These are phyloP conservation scores for Girardinichthys multiradiatus DNA, from an alignment of 2,113 vertebrate species.

Conservation along the genomic window DNA sequence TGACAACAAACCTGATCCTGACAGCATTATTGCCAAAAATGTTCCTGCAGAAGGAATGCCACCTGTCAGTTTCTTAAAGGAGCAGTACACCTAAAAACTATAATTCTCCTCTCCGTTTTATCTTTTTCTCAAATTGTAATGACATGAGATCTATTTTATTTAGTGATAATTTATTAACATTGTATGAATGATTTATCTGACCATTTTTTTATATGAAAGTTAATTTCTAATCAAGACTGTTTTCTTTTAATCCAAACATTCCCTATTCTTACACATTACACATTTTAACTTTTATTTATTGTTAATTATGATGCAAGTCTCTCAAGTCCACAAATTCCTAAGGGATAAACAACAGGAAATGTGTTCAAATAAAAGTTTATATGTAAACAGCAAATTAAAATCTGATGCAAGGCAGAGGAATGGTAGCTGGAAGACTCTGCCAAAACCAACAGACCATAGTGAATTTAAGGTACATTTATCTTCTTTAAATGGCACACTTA, in stretches of 20 bases:
- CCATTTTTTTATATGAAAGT: conserved; percentile 33
- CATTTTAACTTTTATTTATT: conserved; percentile 5
- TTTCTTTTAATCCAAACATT: conserved; percentile 38
- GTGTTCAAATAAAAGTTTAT: background rate
- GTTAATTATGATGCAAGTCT: conserved; percentile 46
- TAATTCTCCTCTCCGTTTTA: conserved; percentile 6
- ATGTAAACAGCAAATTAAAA: conserved; percentile 18
- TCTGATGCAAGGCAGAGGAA: background rate
- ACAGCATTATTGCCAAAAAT: conserved; percentile 46
- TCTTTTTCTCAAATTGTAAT: conserved; percentile 45
- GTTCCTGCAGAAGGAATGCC: conserved; percentile 14
- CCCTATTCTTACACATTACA: conserved; percentile 35
- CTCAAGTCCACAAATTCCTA: conserved; percentile 34
- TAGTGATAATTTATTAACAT: conserved; percentile 47
- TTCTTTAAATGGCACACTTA: background rate
- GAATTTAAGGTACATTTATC: background rate
- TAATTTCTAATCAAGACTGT: conserved; percentile 18
- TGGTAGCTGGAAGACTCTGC: background rate
- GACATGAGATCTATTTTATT: conserved; percentile 74
- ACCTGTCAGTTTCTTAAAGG: conserved; percentile 10
- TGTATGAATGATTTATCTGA: conserved; percentile 56
- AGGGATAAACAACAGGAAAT: background rate
- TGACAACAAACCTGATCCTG: conserved; percentile 17
- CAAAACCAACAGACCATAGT: background rate
- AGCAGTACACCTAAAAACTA: conserved; percentile 4